A percentile compares a stretch with the other conserved stretches of the same genome.
Evolutionary conservation across 2,888 invertebrate genomes (phyloP).

Genomic region (Lepetodrilus schrolli): DNA sequence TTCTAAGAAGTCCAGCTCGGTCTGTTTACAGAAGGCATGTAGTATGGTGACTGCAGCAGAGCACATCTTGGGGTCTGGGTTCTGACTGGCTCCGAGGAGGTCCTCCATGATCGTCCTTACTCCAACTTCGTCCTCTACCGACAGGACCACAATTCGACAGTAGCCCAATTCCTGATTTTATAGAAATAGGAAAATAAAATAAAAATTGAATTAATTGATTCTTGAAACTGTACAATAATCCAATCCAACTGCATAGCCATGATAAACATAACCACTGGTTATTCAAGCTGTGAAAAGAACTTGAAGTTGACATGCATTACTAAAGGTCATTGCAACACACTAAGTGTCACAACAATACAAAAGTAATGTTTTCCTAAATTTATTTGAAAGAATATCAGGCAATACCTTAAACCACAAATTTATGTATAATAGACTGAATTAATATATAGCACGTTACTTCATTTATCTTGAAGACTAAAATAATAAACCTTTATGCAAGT

Average conservation of each 20-base stretch:
- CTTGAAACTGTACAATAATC: no score
- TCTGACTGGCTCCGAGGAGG: conserved; percentile 82
- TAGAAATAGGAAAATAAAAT: conserved; percentile 25
- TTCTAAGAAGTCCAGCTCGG: conserved; percentile 89
- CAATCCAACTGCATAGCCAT: no score
- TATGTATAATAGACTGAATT: no score
- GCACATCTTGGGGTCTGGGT: conserved; percentile 78
- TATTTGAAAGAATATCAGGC: no score
- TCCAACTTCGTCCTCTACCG: conserved; percentile 87
- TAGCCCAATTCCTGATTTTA: conserved; percentile 89
- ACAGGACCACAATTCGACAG: conserved; percentile 93
- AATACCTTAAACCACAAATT: background rate
- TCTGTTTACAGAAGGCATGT: conserved; percentile 91
- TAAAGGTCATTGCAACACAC: background rate
- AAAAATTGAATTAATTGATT: background rate
- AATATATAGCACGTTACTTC: no score
- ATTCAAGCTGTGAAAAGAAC: no score
- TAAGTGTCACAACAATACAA: background rate
- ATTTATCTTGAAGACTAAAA: no score
- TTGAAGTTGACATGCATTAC: background rate
- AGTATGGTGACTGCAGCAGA: conserved; percentile 90
- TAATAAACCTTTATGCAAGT: no score
- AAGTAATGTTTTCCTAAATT: background rate
- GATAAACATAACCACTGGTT: no score
- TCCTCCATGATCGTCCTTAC: conserved; percentile 91